A percentile compares a stretch with the other conserved stretches of the same genome.
Evolutionary conservation across 2,888 invertebrate genomes (phyloP).

Genomic region (Stomorhina lunata): DNA sequence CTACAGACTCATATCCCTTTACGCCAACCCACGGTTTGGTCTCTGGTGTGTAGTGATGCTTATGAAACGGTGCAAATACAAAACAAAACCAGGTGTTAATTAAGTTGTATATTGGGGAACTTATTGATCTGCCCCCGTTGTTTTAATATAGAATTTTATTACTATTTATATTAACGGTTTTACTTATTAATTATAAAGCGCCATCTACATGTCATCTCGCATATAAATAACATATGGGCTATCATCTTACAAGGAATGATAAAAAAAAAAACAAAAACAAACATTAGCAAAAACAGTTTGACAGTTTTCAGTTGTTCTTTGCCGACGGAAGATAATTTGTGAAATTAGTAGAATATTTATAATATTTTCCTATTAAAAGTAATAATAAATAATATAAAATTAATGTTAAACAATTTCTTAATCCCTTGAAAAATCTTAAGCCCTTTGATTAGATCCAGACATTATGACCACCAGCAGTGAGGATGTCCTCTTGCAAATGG

Average conservation of each 20-base stretch:
- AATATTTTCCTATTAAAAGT: not conserved
- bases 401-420: not conserved
- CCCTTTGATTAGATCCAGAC: too few relatives aligned
- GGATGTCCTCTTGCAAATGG: conserved; percentile 95
- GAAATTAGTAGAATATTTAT: not conserved
- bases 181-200: too few relatives aligned
- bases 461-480: conserved; percentile 93
- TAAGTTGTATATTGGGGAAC: too few relatives aligned
- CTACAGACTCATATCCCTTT: too few relatives aligned
- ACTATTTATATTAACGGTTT: too few relatives aligned
- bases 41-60: too few relatives aligned
- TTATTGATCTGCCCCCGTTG: too few relatives aligned
- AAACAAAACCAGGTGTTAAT: too few relatives aligned
- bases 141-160: too few relatives aligned
- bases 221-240: not conserved
- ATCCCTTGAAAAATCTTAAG: too few relatives aligned
- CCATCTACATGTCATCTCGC: not conserved
- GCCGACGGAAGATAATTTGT: conserved; percentile 3
- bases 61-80: too few relatives aligned
- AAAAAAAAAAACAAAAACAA: not conserved
- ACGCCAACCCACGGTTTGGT: too few relatives aligned
- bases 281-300: not conserved
- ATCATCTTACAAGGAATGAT: not conserved
- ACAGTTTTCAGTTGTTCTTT: conserved; percentile 37
- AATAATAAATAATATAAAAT: not conserved